Evolutionary conservation across 2,797 vertebrate species (phyloP), one percentile per base, ranked within the genome.

Genomic region (Hyperoplus immaculatus): DNA sequence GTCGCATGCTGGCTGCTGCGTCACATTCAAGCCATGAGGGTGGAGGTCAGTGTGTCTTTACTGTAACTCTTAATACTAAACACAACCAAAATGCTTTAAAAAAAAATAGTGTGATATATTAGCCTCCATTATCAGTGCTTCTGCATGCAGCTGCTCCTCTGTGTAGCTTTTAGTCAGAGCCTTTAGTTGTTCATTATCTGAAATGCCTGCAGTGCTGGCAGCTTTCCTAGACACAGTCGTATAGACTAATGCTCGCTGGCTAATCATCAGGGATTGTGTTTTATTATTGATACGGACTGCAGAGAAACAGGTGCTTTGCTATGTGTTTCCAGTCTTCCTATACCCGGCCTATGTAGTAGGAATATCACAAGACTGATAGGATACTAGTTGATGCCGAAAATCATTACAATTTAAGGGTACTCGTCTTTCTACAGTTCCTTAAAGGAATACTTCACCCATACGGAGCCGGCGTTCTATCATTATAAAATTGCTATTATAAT

Each of bases 1-100:
- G 92, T 1, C 88, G 92, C 47, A 84, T 72, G 70, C 41, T 96
- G 4, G 83, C 94, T 8, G 95, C 95, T 21, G 95, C 95, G 12
- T 93, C 94, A 16, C 91, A 93, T 3, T 83, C 88, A 0, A 83
- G 90, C 65, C 91, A 88, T 0, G 95, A 94, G 3, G 94, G 92
- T 71, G 93, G 88, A 93, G 93, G 95, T 96, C 36, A 80, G 88
- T 71, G 41, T 16, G 61, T 76, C 60, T 73, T 75, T 41, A 5
- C 62, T 10, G 14, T 51, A 6, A 5, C 8, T 59, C 7, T 16
- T 18, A 14, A 46, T 21, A 21, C 12, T n/a, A 15, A 36, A 77
- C 2, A 29, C 16, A 21, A 21, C 7, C 4, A 13, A 55, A 6
- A 36, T 0, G 42, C 2, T 15, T 8, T 36, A 13, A 14, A 72